Conservation (phyloP, 1,140 invertebrate genomes). For the Araneus ventricosus region DNA sequence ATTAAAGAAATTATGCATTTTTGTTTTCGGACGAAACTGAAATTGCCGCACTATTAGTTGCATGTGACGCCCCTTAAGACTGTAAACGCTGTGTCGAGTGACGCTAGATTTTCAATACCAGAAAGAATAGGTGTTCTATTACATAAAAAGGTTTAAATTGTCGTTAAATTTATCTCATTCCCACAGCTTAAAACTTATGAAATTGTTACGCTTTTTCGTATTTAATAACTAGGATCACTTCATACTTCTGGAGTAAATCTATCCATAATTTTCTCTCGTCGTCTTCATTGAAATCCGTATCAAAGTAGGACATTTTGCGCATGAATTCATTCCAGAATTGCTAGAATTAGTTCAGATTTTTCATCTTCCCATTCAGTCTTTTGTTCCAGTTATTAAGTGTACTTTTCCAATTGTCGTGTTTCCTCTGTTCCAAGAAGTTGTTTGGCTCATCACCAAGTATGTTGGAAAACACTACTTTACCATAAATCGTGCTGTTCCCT, state of each 20-base stretch:
- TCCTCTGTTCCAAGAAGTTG: neutral
- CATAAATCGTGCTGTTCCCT: neutral
- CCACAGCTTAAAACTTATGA: too few species aligned
- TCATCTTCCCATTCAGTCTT: neutral
- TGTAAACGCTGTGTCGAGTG: too few species aligned
- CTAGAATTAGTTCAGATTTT: conserved; percentile 16
- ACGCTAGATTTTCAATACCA: too few species aligned
- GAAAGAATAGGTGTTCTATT: too few species aligned
- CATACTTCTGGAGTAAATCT: neutral
- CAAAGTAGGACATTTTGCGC: neutral
- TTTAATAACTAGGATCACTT: neutral
- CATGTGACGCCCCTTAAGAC: too few species aligned
- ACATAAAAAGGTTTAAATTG: too few species aligned
- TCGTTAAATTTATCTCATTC: too few species aligned
- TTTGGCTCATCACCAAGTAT: neutral
- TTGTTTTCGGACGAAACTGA: too few species aligned
- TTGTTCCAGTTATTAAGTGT: conserved; percentile 25
- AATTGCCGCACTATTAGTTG: too few species aligned
- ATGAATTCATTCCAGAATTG: conserved; percentile 8
- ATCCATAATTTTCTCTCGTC: neutral
- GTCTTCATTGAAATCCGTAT: neutral
- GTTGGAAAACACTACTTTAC: neutral
- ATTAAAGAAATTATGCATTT: too few species aligned
- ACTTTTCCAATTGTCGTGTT: neutral
- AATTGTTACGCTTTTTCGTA: neutral